Conservation (phyloP, 1,140 invertebrate species). For the Zophobas morio region DNA sequence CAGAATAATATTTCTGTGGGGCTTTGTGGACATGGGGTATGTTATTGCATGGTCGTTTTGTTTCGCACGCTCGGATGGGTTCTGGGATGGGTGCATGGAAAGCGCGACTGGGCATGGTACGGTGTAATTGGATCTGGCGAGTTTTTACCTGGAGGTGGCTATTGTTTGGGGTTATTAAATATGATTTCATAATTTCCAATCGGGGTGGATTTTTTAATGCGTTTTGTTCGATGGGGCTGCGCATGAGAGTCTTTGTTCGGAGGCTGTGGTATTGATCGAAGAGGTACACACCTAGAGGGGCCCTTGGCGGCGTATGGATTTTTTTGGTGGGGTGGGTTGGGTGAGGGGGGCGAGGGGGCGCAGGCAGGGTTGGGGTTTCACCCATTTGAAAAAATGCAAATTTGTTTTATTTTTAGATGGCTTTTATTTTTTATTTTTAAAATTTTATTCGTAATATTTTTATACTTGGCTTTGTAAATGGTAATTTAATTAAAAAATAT, state of each 20-base stretch:
- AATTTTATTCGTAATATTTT: too few relatives aligned
- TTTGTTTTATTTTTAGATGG: too few relatives aligned
- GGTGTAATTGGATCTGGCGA: constrained; percentile 57
- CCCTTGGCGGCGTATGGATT: background rate
- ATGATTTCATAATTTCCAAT: constrained; percentile 56
- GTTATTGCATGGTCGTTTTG: constrained; percentile 52
- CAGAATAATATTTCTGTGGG: constrained; percentile 44
- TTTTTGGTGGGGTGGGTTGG: too few relatives aligned
- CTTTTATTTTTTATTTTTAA: too few relatives aligned
- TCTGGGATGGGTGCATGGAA: background rate
- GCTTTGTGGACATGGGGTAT: constrained; percentile 57
- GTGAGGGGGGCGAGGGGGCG: too few relatives aligned
- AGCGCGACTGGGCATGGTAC: background rate
- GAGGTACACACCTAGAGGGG: constrained; percentile 21
- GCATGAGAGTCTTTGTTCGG: constrained; percentile 44
- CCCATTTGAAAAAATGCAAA: too few relatives aligned
- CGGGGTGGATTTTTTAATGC: constrained; percentile 44
- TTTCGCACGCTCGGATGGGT: constrained; percentile 24
- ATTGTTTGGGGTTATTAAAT: constrained; percentile 54
- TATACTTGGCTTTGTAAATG: too few relatives aligned
- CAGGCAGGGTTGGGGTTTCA: too few relatives aligned
- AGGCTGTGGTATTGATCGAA: constrained; percentile 55
- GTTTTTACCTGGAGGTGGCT: constrained; percentile 49
- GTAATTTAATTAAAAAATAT: too few relatives aligned
- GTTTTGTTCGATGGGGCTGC: constrained; percentile 50